These are phyloP conservation scores for Stichopus horrens DNA, from an alignment of 53 echinoderm and acorn worm genomes.

Conservation along the genomic window DNA sequence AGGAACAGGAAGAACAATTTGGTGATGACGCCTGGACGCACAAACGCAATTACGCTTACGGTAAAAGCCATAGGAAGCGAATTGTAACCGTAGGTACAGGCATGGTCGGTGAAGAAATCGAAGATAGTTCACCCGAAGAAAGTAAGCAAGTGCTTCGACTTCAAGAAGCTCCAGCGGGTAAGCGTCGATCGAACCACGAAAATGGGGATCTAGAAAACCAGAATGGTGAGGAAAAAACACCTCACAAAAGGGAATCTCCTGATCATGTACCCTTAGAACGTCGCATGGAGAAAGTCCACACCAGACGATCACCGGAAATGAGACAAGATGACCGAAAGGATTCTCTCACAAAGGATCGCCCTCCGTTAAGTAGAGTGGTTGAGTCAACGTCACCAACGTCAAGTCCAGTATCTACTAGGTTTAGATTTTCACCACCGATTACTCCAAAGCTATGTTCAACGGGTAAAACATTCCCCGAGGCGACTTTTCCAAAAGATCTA, in stretches of 20 bases:
- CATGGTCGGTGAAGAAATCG: constrained; percentile 25
- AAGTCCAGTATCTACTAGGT: constrained; percentile 70
- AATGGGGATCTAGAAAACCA: background rate
- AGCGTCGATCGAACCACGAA: constrained; percentile 26
- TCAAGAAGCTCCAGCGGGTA: constrained; percentile 10
- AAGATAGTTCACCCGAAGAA: constrained; percentile 48
- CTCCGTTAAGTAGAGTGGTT: constrained; percentile 34
- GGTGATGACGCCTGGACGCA: constrained; percentile 46
- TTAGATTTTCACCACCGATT: constrained; percentile 81
- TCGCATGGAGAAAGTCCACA: constrained; percentile 13
- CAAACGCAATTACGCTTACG: constrained; percentile 43
- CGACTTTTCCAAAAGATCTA: constrained; percentile 61
- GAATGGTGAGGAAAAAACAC: background rate
- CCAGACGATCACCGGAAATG: constrained; percentile 39
- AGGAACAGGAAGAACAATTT: constrained; percentile 78
- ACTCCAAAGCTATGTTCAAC: constrained; percentile 71
- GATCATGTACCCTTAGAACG: constrained; percentile 25
- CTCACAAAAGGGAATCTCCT: background rate
- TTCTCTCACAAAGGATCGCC: background rate
- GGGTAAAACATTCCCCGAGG: constrained; percentile 63
- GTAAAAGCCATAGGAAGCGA: constrained; percentile 17
- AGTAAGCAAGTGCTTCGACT: constrained; percentile 38
- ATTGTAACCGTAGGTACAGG: constrained; percentile 12
- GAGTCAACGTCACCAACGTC: constrained; percentile 67
- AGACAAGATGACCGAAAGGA: constrained; percentile 34